A percentile compares a stretch with the other conserved stretches of the same genome.
Evolutionary conservation across 2,113 vertebrate species (phyloP).

Genomic region (Pluvialis apricaria): DNA sequence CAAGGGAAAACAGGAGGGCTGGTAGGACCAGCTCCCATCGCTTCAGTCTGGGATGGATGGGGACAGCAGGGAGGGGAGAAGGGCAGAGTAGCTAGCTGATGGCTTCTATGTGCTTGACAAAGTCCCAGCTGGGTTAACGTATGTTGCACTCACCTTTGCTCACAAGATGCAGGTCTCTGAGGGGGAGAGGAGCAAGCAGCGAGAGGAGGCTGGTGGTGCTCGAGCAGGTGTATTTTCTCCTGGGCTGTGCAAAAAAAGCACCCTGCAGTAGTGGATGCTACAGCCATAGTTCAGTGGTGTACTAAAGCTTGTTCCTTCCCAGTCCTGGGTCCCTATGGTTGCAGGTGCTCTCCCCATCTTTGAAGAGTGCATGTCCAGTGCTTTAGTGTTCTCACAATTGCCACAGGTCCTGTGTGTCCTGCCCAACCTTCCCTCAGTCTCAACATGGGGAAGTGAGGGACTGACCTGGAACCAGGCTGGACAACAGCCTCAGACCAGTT

Average conservation of each 20-base stretch:
- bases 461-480: neutral
- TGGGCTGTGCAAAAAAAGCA: neutral
- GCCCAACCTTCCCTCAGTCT: neutral
- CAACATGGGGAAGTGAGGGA: neutral
- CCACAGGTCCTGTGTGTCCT: neutral
- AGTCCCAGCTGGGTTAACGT: neutral
- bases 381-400: neutral
- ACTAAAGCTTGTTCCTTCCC: neutral
- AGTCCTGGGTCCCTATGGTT: fast-evolving
- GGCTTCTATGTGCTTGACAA: neutral
- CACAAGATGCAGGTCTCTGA: neutral
- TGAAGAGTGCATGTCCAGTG: neutral
- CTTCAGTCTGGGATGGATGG: neutral
- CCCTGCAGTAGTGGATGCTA: neutral
- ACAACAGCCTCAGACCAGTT: neutral
- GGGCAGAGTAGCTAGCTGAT: neutral
- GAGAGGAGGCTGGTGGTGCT: neutral
- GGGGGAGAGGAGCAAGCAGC: neutral
- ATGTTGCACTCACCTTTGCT: neutral
- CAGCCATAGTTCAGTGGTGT: neutral
- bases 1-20: neutral
- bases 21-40: neutral
- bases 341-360: neutral
- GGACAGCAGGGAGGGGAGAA: neutral
- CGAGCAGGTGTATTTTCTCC: neutral